phyloP scores from a whole-genome alignment of 2,113 vertebrate species.

The Leptobrachium ailaonicum region DNA sequence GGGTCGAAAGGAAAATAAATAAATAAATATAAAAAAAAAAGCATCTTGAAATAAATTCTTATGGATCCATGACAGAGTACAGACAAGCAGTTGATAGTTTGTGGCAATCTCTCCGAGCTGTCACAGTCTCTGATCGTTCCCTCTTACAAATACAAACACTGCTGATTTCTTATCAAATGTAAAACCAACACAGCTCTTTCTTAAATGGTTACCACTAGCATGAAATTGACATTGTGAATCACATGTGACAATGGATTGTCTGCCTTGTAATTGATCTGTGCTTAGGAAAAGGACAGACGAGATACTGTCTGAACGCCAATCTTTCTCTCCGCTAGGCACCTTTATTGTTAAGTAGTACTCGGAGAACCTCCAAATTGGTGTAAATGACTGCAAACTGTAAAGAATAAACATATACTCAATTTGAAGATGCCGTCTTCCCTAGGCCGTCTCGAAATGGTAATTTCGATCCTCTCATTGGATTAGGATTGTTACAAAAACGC shows the following conservation, averaged over 20 bases:
- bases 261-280: conserved; percentile 92
- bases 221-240: conserved; percentile 99
- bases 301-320: conserved; percentile 22
- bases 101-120: conserved; percentile 87
- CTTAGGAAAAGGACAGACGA: conserved; percentile 64
- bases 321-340: conserved; percentile 3
- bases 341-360: conserved; percentile 18
- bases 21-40: conserved; percentile 21
- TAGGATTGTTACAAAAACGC: too few species aligned
- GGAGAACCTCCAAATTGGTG: conserved; percentile 44
- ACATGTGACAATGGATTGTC: conserved; percentile 91
- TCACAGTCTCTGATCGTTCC: conserved; percentile 90
- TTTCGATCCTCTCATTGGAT: not conserved
- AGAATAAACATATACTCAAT: conserved; percentile 23
- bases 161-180: conserved; percentile 97
- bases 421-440: not conserved
- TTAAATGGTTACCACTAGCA: conserved; percentile 90
- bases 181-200: conserved; percentile 86
- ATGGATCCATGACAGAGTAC: conserved; percentile 83
- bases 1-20: not conserved
- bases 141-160: conserved; percentile 84
- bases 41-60: conserved; percentile 91
- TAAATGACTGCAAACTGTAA: conserved; percentile 50
- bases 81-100: conserved; percentile 74
- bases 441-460: not conserved